phyloP scores from a whole-genome alignment of 2,797 vertebrate genomes.

The Mastacembelus armatus region DNA sequence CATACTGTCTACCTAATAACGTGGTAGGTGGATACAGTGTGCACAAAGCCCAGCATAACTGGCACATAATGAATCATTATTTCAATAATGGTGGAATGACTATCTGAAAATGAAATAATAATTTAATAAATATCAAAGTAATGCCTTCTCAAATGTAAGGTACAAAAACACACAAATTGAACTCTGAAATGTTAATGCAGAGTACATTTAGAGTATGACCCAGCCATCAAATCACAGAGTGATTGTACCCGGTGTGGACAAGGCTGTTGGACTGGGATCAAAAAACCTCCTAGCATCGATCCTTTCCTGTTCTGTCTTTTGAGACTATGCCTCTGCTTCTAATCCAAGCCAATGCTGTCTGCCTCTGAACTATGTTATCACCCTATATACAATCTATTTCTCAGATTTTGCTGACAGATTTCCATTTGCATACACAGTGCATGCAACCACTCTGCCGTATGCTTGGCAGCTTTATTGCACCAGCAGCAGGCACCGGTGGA shows the following conservation, averaged over 20 bases:
- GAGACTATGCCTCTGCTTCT: slow-evolving; percentile 56
- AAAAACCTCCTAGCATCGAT: slow-evolving; percentile 66
- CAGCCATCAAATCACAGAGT: slow-evolving; percentile 40
- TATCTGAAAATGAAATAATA: neutral
- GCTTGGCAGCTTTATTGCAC: slow-evolving; percentile 39
- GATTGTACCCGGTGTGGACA: slow-evolving; percentile 40
- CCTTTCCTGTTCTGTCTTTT: slow-evolving; percentile 58
- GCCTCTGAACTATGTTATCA: slow-evolving; percentile 40
- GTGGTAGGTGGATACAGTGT: neutral
- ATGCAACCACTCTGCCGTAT: neutral
- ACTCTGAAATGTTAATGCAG: slow-evolving; percentile 47
- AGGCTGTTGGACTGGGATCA: slow-evolving; percentile 58
- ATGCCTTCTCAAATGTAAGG: slow-evolving; percentile 33
- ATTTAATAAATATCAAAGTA: slow-evolving; percentile 29
- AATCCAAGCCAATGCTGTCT: slow-evolving; percentile 54
- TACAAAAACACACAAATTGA: slow-evolving; percentile 26
- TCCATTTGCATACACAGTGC: slow-evolving; percentile 53
- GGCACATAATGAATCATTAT: neutral
- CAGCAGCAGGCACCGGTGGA: slow-evolving; percentile 18
- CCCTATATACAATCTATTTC: slow-evolving; percentile 28
- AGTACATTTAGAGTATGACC: slow-evolving; percentile 32
- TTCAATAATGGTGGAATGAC: neutral
- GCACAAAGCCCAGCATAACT: slow-evolving; percentile 10
- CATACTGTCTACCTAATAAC: neutral
- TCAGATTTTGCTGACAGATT: slow-evolving; percentile 59